These are phyloP conservation scores for Danio rerio DNA, from an alignment of 2,113 vertebrate genomes.

Conservation along the genomic window GRCz12tu NC_133181.1:45976001-45976500, in stretches of 20 bases:
- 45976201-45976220: background rate
- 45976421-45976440: conserved; percentile 84
- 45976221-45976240: background rate
- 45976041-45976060: no score
- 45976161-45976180: no score
- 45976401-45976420: conserved; percentile 80
- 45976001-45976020: no score
- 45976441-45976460: conserved; percentile 79
- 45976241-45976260: background rate
- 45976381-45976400: conserved; percentile 83
- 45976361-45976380: conserved; percentile 73
- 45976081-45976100: no score
- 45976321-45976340: background rate
- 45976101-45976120: no score
- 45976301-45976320: background rate
- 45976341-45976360: background rate
- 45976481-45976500: conserved; percentile 83
- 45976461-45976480: conserved; percentile 79
- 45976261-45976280: background rate
- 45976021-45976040: no score
- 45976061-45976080: no score
- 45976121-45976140: no score
- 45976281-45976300: background rate
- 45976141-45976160: no score
- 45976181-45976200: no score